phyloP scores from a whole-genome alignment of 1,140 invertebrate genomes.

The Lordiphosa clarofinis region DNA sequence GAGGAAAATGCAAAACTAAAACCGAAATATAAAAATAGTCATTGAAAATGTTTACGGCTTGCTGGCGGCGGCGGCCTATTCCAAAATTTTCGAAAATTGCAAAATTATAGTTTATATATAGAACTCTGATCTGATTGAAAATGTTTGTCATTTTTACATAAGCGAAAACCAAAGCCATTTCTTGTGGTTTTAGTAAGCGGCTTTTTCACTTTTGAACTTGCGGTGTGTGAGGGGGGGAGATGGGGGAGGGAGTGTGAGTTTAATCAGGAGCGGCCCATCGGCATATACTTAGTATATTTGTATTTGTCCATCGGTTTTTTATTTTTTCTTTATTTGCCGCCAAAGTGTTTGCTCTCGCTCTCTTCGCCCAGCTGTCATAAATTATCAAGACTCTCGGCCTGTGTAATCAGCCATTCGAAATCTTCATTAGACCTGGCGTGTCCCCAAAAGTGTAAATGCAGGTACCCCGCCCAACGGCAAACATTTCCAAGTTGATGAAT shows the following conservation, averaged over 20 bases:
- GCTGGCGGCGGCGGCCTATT: conserved; percentile 21
- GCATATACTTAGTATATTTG: conserved; percentile 3
- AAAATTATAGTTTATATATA: neutral
- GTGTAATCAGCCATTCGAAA: conserved; percentile 64
- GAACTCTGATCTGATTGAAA: neutral
- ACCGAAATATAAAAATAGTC: conserved; percentile 67
- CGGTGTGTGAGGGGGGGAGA: conserved; percentile 6
- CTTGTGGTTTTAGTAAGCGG: conserved; percentile 30
- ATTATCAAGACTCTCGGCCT: conserved; percentile 47
- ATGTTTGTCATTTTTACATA: conserved; percentile 40
- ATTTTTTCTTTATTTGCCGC: conserved; percentile 39
- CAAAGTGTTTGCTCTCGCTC: conserved; percentile 29
- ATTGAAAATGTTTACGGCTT: conserved; percentile 71
- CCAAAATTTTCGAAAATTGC: conserved; percentile 37
- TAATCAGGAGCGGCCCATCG: neutral
- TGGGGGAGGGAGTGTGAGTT: conserved; percentile 11
- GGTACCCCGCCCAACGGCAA: neutral
- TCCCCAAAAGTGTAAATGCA: conserved; percentile 30
- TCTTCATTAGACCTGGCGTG: conserved; percentile 58
- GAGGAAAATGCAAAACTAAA: conserved; percentile 65
- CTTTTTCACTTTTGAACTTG: conserved; percentile 65
- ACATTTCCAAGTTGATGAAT: conserved; percentile 6
- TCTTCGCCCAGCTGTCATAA: conserved; percentile 55
- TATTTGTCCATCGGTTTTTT: conserved; percentile 32
- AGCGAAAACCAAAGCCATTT: conserved; percentile 18